Evolutionary conservation across 2,113 vertebrate species (phyloP).

Genomic region (Malurus melanocephalus): DNA sequence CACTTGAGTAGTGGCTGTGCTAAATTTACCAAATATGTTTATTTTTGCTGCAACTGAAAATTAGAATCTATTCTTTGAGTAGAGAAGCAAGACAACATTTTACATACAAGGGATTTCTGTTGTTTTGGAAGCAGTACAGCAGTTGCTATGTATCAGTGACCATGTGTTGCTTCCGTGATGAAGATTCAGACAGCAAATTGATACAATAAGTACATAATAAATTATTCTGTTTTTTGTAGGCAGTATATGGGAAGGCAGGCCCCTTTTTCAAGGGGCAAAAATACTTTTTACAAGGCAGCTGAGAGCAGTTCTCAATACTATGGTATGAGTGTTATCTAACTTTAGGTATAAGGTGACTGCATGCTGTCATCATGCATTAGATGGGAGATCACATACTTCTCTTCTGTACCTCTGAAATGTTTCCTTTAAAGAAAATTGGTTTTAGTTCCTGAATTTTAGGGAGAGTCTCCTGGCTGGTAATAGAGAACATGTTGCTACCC

Average conservation of each 20-base stretch:
- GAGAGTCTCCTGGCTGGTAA: not conserved
- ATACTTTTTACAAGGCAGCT: not conserved
- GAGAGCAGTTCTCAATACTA: not conserved
- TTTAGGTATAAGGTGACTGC: not conserved
- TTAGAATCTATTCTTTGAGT: not conserved
- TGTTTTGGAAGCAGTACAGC: not conserved
- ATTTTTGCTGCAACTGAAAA: not conserved
- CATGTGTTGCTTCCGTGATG: not conserved
- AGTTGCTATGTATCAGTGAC: not conserved
- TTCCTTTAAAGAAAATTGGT: not conserved
- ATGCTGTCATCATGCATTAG: not conserved
- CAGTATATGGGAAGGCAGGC: not conserved
- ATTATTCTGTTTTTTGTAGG: not conserved
- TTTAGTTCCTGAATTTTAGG: not conserved
- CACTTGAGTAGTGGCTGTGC: not conserved
- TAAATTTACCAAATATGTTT: not conserved
- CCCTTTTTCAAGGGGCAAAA: not conserved
- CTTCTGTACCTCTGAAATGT: not conserved
- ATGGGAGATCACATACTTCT: not conserved
- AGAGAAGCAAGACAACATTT: not conserved
- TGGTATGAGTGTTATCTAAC: not conserved
- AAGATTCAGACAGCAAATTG: not conserved
- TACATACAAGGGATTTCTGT: not conserved
- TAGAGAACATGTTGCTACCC: not conserved
- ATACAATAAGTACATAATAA: not conserved